Conservation (phyloP, 2,888 invertebrate genomes). For the Liposcelis brunnea region DNA sequence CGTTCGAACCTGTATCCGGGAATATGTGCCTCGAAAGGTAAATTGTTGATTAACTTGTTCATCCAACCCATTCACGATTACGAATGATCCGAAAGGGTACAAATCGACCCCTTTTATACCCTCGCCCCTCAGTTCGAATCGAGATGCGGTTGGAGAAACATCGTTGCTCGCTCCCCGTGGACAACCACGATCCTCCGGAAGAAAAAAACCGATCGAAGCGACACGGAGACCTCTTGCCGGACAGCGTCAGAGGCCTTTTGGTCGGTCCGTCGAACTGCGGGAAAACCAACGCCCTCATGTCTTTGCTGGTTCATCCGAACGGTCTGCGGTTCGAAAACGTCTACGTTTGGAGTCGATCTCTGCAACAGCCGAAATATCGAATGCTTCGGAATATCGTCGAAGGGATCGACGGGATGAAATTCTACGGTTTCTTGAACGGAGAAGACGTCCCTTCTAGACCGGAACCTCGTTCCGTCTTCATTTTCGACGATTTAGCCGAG, state of each 20-base stretch:
- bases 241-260: constrained; percentile 16
- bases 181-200: not conserved
- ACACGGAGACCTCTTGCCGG: constrained; percentile 21
- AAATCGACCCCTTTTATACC: not conserved
- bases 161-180: not conserved
- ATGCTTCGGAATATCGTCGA: constrained; percentile 15
- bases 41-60: constrained; percentile 14
- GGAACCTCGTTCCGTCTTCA: constrained; percentile 21
- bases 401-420: not conserved
- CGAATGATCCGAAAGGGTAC: not conserved
- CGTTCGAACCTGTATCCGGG: constrained; percentile 19
- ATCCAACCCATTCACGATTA: not conserved
- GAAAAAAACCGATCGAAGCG: constrained; percentile 8
- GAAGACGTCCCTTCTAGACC: constrained; percentile 14
- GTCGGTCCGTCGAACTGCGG: constrained; percentile 16
- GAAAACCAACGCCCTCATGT: constrained; percentile 16
- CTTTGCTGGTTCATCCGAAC: constrained; percentile 15
- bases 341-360: constrained; percentile 17
- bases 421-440: not conserved
- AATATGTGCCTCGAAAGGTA: constrained; percentile 17
- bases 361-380: constrained; percentile 19
- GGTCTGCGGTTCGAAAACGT: constrained; percentile 16
- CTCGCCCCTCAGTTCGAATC: not conserved
- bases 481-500: constrained; percentile 25
- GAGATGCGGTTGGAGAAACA: not conserved